Base-by-base conservation (phyloP, 2,888 invertebrate species). In the Agrenia bidenticulata region DNA sequence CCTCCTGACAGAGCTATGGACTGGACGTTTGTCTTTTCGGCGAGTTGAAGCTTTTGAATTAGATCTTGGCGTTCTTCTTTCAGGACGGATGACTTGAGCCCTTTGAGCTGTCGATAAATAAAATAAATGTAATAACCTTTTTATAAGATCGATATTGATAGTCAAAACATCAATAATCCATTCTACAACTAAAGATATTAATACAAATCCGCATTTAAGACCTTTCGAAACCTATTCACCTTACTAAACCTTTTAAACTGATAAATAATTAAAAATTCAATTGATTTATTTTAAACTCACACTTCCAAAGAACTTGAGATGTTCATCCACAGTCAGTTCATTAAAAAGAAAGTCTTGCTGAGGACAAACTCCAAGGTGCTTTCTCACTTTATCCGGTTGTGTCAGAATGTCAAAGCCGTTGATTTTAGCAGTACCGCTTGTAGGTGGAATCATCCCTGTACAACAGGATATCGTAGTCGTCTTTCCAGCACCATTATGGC, bases 401-500 rank as follows among this genome's bases (percentile, higher is more conserved):
- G 81, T 81, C 70, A 83, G 81, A 21, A 91, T 86, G 80, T 92
- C 88, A 75, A 86, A 83, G 0, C 88, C 89, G 78, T 89, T 85
- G 58, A 93, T 85, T 55, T 80, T 80, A n/a, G 92, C 88, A 1
- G 83, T 83, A 26, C 94, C 94, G 5, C 83, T 82, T 0, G 88
- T 85, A 1, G 90, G 86, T 39, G 85, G 84, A 70, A 86, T 84
- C 81, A 93, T 85, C 24, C 92, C 87, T 90, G 80, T 1, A 78
- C 80, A 77, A 80, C 50, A 61, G 1, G 45, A 54, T 83, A 89
- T 88, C 21, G 88, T 86, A 0, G 89, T 89, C 21, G 88, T 88
- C 78, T 92, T 92, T 32, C 92, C 92, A 2, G 90, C 92, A 13
- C 92, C 92, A 79, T 92, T 93, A 79, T 92, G 92, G 0, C 95